Base-by-base conservation (phyloP, 2,797 vertebrate genomes). In the Trematomus bernacchii region DNA sequence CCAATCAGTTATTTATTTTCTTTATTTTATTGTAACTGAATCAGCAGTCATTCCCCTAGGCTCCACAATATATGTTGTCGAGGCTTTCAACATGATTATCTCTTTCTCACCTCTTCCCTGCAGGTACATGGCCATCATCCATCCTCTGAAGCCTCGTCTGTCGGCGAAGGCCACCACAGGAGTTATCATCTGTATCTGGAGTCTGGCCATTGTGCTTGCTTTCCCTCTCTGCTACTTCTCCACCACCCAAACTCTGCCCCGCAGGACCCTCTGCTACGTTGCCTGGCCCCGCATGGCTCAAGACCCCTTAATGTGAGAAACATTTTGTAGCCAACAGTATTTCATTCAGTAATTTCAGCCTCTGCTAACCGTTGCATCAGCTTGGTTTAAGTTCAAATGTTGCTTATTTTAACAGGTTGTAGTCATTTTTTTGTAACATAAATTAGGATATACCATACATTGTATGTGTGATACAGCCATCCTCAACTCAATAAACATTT, bases 51-150 rank as follows among this genome's bases (percentile, higher is more conserved):
- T 27, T 27, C 27, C 27, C 27, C 27, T 27, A 23, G 27, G 27
- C 27, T 27, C 27, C 27, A 27, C 27, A 27, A 27, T 27, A 27
- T 5, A 27, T 33, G 30, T 10, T 58, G 11, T 21, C 4, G 7
- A 44, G 12, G 15, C 10, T 65, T 57, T 18, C 43, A 71, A 46
- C n/a, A 46, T 19, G 50, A n/a, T 65, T 30, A 3, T 52, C 13
- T 71, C 6, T 54, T 74, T 43, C 14, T 73, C 53, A 65, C 23
- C 18, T 80, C 59, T 85, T 14, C 51, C 67, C 53, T 75, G 55
- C 71, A 99, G 98, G 91, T 99, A 99, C 80, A 97, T 98, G 97
- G 98, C 98, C 77, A 99, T 99, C 86, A 99, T 98, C 58, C 96
- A 99, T 82, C 98, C 98, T 3, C 87, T 99, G 93, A 99, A 98